phyloP scores from a whole-genome alignment of 1,140 invertebrate species.

The Heliconius nattereri region DNA sequence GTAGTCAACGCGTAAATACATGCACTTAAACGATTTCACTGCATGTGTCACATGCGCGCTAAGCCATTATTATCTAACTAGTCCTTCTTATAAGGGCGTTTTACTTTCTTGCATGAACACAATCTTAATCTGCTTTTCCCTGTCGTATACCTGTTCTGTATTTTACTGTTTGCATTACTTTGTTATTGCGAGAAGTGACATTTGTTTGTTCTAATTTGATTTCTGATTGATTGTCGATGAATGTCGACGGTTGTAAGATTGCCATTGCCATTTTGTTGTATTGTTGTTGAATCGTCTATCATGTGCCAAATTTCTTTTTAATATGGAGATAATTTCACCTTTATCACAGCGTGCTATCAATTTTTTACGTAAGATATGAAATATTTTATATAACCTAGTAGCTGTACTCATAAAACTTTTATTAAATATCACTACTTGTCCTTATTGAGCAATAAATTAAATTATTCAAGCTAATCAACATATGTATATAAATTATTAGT shows the following conservation, averaged over 20 bases:
- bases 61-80: slow-evolving; percentile 45
- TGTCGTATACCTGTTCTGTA: too few species aligned
- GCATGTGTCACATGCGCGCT: slow-evolving; percentile 37
- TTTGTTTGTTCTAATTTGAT: not conserved
- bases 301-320: not conserved
- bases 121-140: too few species aligned
- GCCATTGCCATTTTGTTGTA: not conserved
- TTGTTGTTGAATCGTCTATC: not conserved
- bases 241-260: not conserved
- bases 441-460: slow-evolving; percentile 19
- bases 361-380: too few species aligned
- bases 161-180: not conserved
- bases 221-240: too few species aligned
- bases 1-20: not conserved
- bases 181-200: not conserved
- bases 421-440: not conserved
- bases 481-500: slow-evolving; percentile 13
- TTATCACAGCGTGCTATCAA: too few species aligned
- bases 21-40: slow-evolving; percentile 58
- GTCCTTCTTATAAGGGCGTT: slow-evolving; percentile 30
- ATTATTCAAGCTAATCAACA: not conserved
- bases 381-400: too few species aligned
- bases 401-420: too few species aligned
- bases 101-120: not conserved
- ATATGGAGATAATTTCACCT: too few species aligned